Evolutionary conservation across 1,140 invertebrate species (phyloP).

Genomic region (Microplitis mediator): DNA sequence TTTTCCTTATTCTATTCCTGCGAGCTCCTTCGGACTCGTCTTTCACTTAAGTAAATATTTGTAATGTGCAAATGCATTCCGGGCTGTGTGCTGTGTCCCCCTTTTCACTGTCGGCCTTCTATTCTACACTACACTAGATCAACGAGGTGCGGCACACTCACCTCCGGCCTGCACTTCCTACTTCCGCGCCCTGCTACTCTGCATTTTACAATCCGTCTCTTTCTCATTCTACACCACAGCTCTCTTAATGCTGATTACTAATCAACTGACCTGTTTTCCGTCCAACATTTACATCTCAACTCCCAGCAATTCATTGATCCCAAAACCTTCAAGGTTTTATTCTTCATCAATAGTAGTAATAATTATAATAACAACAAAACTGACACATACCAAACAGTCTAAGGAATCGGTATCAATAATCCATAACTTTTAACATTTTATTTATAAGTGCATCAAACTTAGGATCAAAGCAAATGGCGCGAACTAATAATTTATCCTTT

Average conservation of each 20-base stretch:
- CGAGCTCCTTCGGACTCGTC: neutral
- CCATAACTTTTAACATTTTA: neutral
- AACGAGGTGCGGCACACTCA: constrained; percentile 18
- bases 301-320: too few relatives aligned
- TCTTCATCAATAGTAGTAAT: too few relatives aligned
- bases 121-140: neutral
- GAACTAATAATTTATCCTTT: constrained; percentile 35
- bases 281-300: neutral
- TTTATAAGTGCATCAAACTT: constrained; percentile 7
- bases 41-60: constrained; percentile 34
- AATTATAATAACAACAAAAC: too few relatives aligned
- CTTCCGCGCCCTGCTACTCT: constrained; percentile 13
- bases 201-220: neutral
- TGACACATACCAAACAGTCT: too few relatives aligned
- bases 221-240: neutral
- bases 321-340: neutral
- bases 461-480: constrained; percentile 30
- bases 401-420: too few relatives aligned
- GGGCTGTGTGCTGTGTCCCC: constrained; percentile 13
- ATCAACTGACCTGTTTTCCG: constrained; percentile 28
- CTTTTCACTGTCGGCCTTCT: neutral
- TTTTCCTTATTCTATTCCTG: neutral
- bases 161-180: constrained; percentile 32
- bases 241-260: constrained; percentile 27
- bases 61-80: constrained; percentile 34